Evolutionary conservation across 2,888 invertebrate species (phyloP).

Genomic region (Melanotus villosus): DNA sequence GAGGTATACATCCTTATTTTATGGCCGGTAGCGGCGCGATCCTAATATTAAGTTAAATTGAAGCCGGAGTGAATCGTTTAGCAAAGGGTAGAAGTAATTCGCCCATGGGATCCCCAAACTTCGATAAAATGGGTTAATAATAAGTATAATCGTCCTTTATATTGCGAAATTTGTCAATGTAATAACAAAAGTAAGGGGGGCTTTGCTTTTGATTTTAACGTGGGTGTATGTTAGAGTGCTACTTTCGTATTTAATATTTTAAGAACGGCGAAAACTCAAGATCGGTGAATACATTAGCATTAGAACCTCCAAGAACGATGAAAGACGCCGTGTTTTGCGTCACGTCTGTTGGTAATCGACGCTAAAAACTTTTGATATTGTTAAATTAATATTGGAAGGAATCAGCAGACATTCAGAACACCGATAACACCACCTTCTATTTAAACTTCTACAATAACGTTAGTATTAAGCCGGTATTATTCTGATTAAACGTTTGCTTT

Average conservation of each 20-base stretch:
- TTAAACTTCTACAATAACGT: not conserved
- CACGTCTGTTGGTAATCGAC: constrained; percentile 14
- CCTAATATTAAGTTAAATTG: too few relatives aligned
- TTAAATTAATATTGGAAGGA: constrained; percentile 8
- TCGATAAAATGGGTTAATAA: not conserved
- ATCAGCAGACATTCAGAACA: not conserved
- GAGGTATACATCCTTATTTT: too few relatives aligned
- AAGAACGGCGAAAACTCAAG: constrained; percentile 4
- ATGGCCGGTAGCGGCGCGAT: too few relatives aligned
- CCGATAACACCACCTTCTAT: not conserved
- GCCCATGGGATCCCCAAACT: not conserved
- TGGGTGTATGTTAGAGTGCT: not conserved
- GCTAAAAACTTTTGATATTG: constrained; percentile 3
- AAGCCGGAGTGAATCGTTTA: not conserved
- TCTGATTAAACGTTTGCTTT: not conserved
- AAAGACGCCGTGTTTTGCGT: not conserved
- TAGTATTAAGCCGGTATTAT: not conserved
- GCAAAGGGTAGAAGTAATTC: not conserved
- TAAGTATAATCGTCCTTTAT: constrained; percentile 1
- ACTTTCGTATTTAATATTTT: constrained; percentile 14
- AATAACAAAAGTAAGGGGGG: not conserved
- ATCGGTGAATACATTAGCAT: constrained; percentile 12
- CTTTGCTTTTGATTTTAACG: not conserved
- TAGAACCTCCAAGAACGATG: constrained; percentile 10
- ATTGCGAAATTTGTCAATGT: constrained; percentile 6